Conservation (phyloP, 2,888 invertebrate species). For the Steinernema hermaphroditum region DNA sequence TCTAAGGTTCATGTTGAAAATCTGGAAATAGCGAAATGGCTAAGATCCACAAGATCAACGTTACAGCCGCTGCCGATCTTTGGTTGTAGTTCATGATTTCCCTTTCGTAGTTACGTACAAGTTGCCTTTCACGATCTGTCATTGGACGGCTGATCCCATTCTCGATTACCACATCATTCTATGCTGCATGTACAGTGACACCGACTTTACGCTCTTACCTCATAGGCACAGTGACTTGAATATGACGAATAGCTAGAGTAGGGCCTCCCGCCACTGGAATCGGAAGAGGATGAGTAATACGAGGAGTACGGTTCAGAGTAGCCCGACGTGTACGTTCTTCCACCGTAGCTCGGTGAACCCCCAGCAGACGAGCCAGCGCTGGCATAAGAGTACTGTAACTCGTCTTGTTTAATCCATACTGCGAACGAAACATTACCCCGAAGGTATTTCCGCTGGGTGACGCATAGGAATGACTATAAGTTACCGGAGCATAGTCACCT, state of each 20-base stretch:
- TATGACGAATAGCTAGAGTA: conserved; percentile 5
- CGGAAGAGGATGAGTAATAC: background rate
- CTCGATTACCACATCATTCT: conserved; percentile 6
- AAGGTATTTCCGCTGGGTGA: background rate
- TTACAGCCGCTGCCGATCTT: background rate
- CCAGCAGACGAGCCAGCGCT: background rate
- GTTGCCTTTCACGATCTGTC: conserved; percentile 6
- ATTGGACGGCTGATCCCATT: conserved; percentile 2
- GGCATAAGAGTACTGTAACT: background rate
- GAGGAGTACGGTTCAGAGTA: background rate
- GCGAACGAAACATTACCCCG: background rate
- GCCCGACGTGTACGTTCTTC: background rate
- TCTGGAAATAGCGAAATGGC: background rate
- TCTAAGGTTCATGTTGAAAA: background rate
- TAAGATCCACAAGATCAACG: background rate
- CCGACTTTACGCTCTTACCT: background rate
- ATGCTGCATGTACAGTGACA: background rate
- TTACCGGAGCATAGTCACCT: background rate
- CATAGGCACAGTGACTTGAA: conserved; percentile 11
- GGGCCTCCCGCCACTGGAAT: background rate
- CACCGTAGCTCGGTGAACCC: background rate
- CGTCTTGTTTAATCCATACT: background rate
- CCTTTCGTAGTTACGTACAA: background rate
- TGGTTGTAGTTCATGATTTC: conserved; percentile 23
- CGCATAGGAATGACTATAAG: background rate